Evolutionary conservation across 2,113 vertebrate species (phyloP).

Genomic region (Pluvianellus socialis): DNA sequence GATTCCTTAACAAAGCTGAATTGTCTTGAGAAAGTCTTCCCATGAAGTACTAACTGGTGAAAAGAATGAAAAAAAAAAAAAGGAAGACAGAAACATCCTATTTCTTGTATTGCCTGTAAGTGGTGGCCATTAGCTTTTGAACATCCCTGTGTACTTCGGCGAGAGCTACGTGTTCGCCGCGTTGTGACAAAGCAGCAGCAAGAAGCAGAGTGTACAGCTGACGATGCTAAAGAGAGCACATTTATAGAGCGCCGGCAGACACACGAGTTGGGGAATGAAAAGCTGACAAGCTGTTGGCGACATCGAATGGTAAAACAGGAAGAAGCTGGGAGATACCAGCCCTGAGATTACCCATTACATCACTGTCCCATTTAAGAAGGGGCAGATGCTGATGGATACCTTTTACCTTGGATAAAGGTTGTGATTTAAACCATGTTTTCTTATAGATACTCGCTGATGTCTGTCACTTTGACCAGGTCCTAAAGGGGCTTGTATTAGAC

Average conservation of each 20-base stretch:
- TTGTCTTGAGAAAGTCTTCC: not conserved
- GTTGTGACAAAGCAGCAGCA: not conserved
- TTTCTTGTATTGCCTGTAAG: not conserved
- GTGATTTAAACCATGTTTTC: not conserved
- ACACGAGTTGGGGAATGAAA: not conserved
- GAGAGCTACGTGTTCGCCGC: fast-evolving
- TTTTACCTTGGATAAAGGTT: not conserved
- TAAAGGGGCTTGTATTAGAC: not conserved
- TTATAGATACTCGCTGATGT: not conserved
- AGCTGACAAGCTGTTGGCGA: conserved; percentile 31
- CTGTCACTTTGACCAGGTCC: not conserved
- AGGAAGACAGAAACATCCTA: not conserved
- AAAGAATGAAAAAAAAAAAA: not conserved
- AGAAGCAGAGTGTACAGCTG: not conserved
- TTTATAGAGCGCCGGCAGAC: not conserved
- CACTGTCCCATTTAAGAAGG: not conserved
- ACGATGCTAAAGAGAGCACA: not conserved
- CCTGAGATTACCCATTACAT: conserved; percentile 33
- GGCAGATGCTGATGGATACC: not conserved
- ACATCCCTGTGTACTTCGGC: fast-evolving
- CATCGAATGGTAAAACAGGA: not conserved
- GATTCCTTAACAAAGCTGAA: not conserved
- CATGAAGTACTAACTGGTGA: not conserved
- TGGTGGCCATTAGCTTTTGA: not conserved
- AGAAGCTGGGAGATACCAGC: conserved; percentile 12